Evolutionary conservation across 2,888 invertebrate species (phyloP).

Genomic region (Apodemia hepburni): DNA sequence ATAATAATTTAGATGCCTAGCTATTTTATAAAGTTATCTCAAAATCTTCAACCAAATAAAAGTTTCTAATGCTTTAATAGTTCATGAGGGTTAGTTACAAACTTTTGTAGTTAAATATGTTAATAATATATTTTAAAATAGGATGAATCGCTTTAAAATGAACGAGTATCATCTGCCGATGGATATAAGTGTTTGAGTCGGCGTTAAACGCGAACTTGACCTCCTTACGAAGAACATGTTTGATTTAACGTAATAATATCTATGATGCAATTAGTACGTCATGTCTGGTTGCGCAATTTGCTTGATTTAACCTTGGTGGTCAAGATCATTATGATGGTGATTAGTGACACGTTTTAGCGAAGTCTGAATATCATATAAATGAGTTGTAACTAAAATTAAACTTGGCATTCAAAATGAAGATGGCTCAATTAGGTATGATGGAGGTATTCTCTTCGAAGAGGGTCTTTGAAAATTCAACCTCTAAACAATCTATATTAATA

Average conservation of each 20-base stretch:
- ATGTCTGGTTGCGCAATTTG: slow-evolving; percentile 43
- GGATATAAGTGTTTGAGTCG: slow-evolving; percentile 16
- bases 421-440: background rate
- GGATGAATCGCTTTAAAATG: slow-evolving; percentile 4
- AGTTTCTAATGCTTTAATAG: too few species aligned
- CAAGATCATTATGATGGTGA: slow-evolving; percentile 20
- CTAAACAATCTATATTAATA: too few species aligned
- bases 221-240: slow-evolving; percentile 58
- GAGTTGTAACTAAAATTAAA: background rate
- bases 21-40: too few species aligned
- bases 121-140: background rate
- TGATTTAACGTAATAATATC: slow-evolving; percentile 42
- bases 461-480: too few species aligned
- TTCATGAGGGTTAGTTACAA: too few species aligned
- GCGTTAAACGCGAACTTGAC: slow-evolving; percentile 57
- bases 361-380: background rate
- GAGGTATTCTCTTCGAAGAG: too few species aligned
- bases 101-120: too few species aligned
- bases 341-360: background rate
- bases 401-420: background rate
- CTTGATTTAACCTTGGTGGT: slow-evolving; percentile 20
- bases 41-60: too few species aligned
- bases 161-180: slow-evolving; percentile 14
- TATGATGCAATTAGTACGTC: slow-evolving; percentile 52
- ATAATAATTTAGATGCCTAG: too few species aligned